Percentiles rank a stretch among this genome's conserved stretches.
These are phyloP conservation scores for Frankliniella intonsa DNA, from an alignment of 2,888 invertebrate species.

Conservation along the genomic window DNA sequence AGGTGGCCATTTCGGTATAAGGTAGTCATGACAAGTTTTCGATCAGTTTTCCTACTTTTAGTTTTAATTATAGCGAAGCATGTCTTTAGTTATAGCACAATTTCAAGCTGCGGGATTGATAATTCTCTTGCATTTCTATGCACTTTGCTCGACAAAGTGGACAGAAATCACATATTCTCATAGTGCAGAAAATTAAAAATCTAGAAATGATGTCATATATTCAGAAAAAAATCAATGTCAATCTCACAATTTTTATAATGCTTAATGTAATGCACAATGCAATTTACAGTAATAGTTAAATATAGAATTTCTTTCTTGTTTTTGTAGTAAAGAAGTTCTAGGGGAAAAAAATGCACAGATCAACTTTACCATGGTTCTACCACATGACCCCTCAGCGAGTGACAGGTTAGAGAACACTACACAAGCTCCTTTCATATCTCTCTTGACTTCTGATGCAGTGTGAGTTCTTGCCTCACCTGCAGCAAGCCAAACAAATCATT, in stretches of 20 bases:
- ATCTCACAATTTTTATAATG: neutral
- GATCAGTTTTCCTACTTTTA: neutral
- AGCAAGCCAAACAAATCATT: neutral
- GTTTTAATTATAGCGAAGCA: neutral
- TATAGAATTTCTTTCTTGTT: neutral
- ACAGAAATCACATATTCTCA: neutral
- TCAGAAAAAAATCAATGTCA: neutral
- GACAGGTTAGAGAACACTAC: constrained; percentile 22
- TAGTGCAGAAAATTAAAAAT: neutral
- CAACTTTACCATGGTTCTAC: constrained; percentile 5
- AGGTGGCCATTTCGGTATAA: neutral
- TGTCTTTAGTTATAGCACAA: neutral
- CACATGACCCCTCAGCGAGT: constrained; percentile 21
- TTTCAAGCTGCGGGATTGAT: neutral
- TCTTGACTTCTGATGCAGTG: constrained; percentile 3
- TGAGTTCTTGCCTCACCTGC: constrained; percentile 24
- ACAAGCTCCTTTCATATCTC: neutral
- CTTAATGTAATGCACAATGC: neutral
- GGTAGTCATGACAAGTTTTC: neutral
- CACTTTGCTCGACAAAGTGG: neutral
- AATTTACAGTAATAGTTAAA: neutral
- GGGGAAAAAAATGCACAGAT: neutral
- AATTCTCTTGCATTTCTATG: neutral
- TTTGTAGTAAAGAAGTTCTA: neutral
- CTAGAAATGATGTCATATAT: neutral